phyloP scores from a whole-genome alignment of 2,797 vertebrate genomes.

The Garrulus glandarius region DNA sequence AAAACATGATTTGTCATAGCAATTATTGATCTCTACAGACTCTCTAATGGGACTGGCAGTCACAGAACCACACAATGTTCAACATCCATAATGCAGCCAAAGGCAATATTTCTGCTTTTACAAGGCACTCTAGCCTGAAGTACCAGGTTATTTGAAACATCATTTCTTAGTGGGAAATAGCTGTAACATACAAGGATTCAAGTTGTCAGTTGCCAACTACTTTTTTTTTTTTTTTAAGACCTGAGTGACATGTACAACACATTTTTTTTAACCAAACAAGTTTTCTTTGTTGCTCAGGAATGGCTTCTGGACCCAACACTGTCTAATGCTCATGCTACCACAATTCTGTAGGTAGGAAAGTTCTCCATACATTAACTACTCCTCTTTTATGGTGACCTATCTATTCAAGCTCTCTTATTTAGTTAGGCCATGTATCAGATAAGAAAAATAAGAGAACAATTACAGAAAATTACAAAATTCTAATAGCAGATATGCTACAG shows the following conservation, averaged over 20 bases:
- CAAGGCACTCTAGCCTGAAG: not conserved
- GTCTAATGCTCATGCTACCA: not conserved
- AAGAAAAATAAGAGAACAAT: not conserved
- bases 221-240: not conserved
- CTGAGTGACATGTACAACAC: not conserved
- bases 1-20: not conserved
- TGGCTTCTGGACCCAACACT: not conserved
- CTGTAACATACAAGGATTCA: not conserved
- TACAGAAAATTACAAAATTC: not conserved
- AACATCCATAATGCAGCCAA: not conserved
- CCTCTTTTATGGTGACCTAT: not conserved
- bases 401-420: not conserved
- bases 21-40: not conserved
- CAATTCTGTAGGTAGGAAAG: not conserved
- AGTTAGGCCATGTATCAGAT: not conserved
- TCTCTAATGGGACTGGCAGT: not conserved
- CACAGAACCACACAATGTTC: not conserved
- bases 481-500: not conserved
- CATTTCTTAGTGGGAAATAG: not conserved
- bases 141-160: not conserved
- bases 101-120: conserved; percentile 17
- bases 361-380: not conserved
- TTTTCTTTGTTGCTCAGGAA: not conserved
- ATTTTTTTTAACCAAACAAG: not conserved
- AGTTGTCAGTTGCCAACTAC: not conserved